Conservation (phyloP, 1,140 invertebrate genomes). For the Calosoma granatense region DNA sequence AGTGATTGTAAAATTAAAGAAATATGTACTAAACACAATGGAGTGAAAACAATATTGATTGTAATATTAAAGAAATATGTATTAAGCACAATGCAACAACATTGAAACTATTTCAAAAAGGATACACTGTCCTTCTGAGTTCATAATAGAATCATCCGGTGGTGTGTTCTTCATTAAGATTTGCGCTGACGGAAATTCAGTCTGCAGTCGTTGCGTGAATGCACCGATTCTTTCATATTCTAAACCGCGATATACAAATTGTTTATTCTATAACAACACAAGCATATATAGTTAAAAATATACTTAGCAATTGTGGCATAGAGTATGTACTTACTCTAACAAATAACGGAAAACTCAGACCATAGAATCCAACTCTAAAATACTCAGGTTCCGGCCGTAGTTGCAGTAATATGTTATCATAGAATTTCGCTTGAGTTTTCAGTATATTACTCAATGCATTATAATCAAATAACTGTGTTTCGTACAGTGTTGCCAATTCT, state of each 20-base stretch:
- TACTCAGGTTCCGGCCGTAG: constrained; percentile 88
- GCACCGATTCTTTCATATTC: constrained; percentile 92
- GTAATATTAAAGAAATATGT: too few species aligned
- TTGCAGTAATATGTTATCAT: constrained; percentile 82
- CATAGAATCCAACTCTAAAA: constrained; percentile 94
- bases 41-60: too few species aligned
- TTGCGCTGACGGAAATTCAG: constrained; percentile 85
- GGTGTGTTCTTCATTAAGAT: constrained; percentile 85
- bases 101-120: constrained; percentile 26
- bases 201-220: constrained; percentile 87
- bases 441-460: constrained; percentile 74
- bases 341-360: constrained; percentile 86
- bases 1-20: background rate
- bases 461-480: constrained; percentile 85
- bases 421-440: constrained; percentile 77
- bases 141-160: constrained; percentile 75
- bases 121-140: constrained; percentile 77
- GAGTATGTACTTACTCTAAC: constrained; percentile 60
- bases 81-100: too few species aligned
- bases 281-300: too few species aligned
- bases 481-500: constrained; percentile 82
- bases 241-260: constrained; percentile 92
- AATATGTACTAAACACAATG: too few species aligned
- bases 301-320: constrained; percentile 1
- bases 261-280: constrained; percentile 66